Percentiles rank a stretch among this genome's conserved stretches.
Evolutionary conservation across 2,113 vertebrate species (phyloP).

Genomic region (Notechis scutatus): DNA sequence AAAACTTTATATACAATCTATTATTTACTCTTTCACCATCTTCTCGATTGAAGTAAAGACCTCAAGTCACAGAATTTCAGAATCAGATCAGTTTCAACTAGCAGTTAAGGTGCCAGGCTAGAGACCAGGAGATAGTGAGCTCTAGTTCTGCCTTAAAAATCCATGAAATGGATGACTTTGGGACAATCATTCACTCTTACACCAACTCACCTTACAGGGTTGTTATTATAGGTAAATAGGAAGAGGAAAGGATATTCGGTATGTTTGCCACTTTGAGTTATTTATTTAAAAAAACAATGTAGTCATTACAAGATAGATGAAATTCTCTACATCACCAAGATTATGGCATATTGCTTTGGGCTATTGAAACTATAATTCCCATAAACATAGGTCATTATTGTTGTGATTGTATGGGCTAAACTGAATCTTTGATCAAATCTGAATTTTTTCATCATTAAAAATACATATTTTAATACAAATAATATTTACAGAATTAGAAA

Average conservation of each 20-base stretch:
- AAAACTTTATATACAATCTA: not conserved
- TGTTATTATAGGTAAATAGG: no score
- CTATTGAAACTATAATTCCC: not conserved
- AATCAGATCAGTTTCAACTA: not conserved
- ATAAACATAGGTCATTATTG: not conserved
- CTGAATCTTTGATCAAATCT: not conserved
- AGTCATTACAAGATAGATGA: not conserved
- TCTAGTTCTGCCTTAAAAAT: not conserved
- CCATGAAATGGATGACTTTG: not conserved
- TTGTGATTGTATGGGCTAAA: not conserved
- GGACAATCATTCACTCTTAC: not conserved
- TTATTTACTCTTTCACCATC: not conserved
- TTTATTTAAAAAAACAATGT: not conserved
- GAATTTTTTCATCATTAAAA: not conserved
- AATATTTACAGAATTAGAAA: not conserved
- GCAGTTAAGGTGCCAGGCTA: no score
- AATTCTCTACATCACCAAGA: not conserved
- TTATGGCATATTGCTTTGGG: not conserved
- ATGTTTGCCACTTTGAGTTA: no score
- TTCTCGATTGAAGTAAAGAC: not conserved
- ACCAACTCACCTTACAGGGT: no score
- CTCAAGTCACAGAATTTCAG: not conserved
- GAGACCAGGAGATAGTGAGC: no score
- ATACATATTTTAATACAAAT: not conserved
- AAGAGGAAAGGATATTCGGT: no score